phyloP scores from a whole-genome alignment of 2,888 invertebrate genomes.

The Perithous albicinctus region DNA sequence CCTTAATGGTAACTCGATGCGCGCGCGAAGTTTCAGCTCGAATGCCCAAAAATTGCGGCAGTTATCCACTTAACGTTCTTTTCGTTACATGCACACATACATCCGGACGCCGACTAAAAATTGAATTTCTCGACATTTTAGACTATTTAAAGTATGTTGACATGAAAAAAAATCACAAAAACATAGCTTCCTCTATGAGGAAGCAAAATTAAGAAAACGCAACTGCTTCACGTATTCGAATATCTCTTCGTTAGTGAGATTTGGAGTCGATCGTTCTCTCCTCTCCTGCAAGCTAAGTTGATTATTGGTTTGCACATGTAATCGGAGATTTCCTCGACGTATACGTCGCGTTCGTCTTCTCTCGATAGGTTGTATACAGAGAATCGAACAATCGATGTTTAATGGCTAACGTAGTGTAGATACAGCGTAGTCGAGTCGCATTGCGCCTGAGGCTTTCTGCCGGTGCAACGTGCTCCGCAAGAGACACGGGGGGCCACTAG shows the following conservation, averaged over 20 bases:
- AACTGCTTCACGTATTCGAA: slow-evolving; percentile 29
- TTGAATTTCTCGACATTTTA: not conserved
- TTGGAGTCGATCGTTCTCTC: slow-evolving; percentile 14
- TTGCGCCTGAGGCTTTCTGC: slow-evolving; percentile 50
- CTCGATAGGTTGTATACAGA: not conserved
- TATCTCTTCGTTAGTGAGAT: slow-evolving; percentile 38
- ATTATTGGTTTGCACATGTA: slow-evolving; percentile 45
- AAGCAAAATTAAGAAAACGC: no score
- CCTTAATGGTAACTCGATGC: no score
- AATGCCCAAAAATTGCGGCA: no score
- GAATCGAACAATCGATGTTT: slow-evolving; percentile 56
- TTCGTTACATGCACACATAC: no score
- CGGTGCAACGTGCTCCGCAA: not conserved
- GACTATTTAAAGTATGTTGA: not conserved
- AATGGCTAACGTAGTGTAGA: slow-evolving; percentile 42
- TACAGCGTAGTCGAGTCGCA: slow-evolving; percentile 47
- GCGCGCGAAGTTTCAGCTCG: no score
- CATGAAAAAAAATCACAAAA: not conserved
- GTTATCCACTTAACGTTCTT: no score
- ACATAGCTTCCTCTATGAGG: no score
- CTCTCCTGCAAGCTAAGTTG: slow-evolving; percentile 35
- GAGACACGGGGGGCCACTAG: not conserved
- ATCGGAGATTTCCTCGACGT: slow-evolving; percentile 42
- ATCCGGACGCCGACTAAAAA: no score
- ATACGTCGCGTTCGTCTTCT: slow-evolving; percentile 27